Base-by-base conservation (phyloP, 1,140 invertebrate species). In the Anastrepha obliqua region DNA sequence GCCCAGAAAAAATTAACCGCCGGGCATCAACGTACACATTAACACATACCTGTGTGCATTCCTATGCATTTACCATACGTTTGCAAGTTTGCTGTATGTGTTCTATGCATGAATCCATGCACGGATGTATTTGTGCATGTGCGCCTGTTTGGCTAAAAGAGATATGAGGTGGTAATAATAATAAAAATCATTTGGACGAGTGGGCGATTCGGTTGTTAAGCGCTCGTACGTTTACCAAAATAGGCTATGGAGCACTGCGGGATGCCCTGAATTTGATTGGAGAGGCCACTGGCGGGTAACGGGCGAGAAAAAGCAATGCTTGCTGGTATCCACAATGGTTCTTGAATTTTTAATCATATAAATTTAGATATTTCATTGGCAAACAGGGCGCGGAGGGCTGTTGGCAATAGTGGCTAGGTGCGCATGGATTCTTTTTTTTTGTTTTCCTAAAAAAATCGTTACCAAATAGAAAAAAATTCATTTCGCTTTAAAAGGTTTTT, bases 151-250 rank as follows among this genome's bases (percentile, higher is more conserved):
- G 74, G 9, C 17, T 3, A 11, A 20, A 11, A 81, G 74, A 55
- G 74, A 29, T 55, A 81, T 29, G 74, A 81, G 74, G 44, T 55
- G 74, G 74, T 58, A 81, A 81, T 81, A 81, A 81, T 81, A 81
- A 81, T 81, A 81, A 81, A 81, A 81, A 51, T 81, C 47, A 55
- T 81, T 55, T 81, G 47, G 47, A 81, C 74, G 74, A 81, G 74
- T 81, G 74, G 74, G 74, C 74, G 74, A 55, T 55, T 55, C 74
- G 74, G 47, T 81, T 81, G 74, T 51, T 81, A 81, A 0, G 1
- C 47, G 20, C 44, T 81, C 47, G 42, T 47, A 74, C 29, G 42
- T 47, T 44, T 74, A 47, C 17, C 42, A 0, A 15, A 47, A 17
- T 74, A 13, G 70, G 29, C 44, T 74, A 17, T 74, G 42, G 15